phyloP scores from a whole-genome alignment of 30 jellyfish, hydroid and myxozoan genomes.

The Aurelia aurita complex sp. Pacific region DNA sequence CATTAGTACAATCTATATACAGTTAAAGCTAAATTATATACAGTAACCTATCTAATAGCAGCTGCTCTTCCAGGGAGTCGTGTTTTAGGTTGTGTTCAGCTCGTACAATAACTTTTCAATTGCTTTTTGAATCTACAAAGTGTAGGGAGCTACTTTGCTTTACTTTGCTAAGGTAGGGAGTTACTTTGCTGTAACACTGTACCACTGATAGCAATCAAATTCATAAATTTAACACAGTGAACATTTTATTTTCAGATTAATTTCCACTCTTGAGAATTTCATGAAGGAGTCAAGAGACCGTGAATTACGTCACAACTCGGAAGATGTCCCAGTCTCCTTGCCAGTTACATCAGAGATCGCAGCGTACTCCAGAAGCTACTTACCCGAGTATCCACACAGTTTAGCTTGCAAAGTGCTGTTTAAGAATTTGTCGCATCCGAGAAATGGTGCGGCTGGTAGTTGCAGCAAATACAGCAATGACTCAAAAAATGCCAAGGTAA shows the following conservation, averaged over 20 bases:
- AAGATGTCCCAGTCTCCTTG: constrained; percentile 48
- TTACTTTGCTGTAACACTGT: background rate
- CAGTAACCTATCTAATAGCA: too few species aligned
- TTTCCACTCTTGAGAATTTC: constrained; percentile 31
- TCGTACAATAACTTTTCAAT: too few species aligned
- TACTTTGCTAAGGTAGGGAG: background rate
- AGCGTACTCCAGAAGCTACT: constrained; percentile 52
- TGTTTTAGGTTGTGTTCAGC: too few species aligned
- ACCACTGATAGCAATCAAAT: too few species aligned
- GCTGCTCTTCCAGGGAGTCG: too few species aligned
- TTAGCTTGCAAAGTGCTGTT: constrained; percentile 45
- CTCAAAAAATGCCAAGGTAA: constrained; percentile 26
- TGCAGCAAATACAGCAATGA: constrained; percentile 10
- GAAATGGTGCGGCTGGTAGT: constrained; percentile 11
- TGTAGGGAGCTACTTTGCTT: background rate
- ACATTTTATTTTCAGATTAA: background rate
- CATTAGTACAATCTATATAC: too few species aligned
- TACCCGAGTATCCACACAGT: constrained; percentile 14
- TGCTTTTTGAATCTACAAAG: too few species aligned
- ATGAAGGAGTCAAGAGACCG: constrained; percentile 36
- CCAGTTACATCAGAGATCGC: constrained; percentile 55
- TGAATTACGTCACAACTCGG: constrained; percentile 21
- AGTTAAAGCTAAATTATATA: too few species aligned
- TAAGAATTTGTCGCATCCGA: constrained; percentile 26
- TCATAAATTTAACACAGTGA: background rate